A percentile compares a stretch with the other conserved stretches of the same genome.
Conservation (phyloP, 2,888 invertebrate species). For the Conus canariensis region DNA sequence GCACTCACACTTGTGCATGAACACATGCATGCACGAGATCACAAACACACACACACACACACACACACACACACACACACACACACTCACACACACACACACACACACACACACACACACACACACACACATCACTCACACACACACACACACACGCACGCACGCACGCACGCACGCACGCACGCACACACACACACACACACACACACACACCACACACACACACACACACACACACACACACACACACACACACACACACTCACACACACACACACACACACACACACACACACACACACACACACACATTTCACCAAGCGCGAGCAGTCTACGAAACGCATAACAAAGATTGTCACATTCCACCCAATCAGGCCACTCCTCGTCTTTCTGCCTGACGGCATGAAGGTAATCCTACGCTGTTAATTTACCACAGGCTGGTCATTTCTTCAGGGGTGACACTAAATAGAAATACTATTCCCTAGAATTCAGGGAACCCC, state of each 20-base stretch:
- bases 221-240: constrained; percentile 24
- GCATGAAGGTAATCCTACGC: too few species aligned
- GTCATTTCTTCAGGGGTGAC: too few species aligned
- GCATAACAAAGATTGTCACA: too few species aligned
- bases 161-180: neutral
- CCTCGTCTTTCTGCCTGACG: too few species aligned
- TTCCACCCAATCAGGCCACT: too few species aligned
- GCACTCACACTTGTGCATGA: neutral
- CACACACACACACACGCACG: neutral
- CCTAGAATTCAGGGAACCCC: too few species aligned
- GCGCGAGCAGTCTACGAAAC: too few species aligned
- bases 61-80: neutral
- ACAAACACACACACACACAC: constrained; percentile 6
- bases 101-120: neutral
- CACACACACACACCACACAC: too few species aligned
- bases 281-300: neutral
- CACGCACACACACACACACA: neutral
- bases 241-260: neutral
- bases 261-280: neutral
- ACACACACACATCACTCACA: too few species aligned
- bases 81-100: neutral
- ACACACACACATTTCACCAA: too few species aligned
- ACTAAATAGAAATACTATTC: too few species aligned
- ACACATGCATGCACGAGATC: neutral
- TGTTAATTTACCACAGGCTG: too few species aligned